Percentiles rank a stretch among this genome's conserved stretches.
phyloP scores from a whole-genome alignment of 2,888 invertebrate genomes.

The Drosophila multiciliata region DNA sequence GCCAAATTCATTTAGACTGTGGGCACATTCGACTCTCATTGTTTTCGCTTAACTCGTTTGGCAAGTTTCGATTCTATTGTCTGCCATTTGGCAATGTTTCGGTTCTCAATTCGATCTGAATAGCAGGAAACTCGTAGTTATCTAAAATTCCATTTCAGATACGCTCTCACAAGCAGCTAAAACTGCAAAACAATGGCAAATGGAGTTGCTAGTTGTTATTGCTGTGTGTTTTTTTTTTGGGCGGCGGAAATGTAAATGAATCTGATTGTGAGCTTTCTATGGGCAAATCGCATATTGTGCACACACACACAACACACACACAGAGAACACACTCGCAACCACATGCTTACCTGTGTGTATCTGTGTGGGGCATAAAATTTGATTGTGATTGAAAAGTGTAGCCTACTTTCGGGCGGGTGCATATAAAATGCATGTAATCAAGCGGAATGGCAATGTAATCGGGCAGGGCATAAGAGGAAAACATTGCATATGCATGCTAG shows the following conservation, averaged over 20 bases:
- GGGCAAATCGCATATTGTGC: slow-evolving; percentile 37
- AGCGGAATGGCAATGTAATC: slow-evolving; percentile 69
- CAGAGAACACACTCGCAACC: background rate
- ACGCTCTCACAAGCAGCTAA: slow-evolving; percentile 29
- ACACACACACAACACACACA: slow-evolving; percentile 17
- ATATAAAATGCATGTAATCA: slow-evolving; percentile 79
- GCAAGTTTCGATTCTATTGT: slow-evolving; percentile 20
- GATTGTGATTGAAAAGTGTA: slow-evolving; percentile 81
- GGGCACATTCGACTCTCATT: slow-evolving; percentile 1
- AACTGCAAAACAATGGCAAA: slow-evolving; percentile 39
- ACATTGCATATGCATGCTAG: slow-evolving; percentile 54
- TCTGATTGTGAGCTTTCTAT: slow-evolving; percentile 57
- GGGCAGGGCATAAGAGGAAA: slow-evolving; percentile 1
- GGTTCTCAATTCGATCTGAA: slow-evolving; percentile 28
- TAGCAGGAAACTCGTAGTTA: slow-evolving; percentile 24
- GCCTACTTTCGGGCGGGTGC: slow-evolving; percentile 76
- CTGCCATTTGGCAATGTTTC: slow-evolving; percentile 33
- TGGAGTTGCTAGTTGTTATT: slow-evolving; percentile 34
- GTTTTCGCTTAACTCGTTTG: background rate
- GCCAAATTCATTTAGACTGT: slow-evolving; percentile 10
- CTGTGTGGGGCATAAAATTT: slow-evolving; percentile 68
- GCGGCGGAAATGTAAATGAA: slow-evolving; percentile 69
- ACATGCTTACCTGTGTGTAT: slow-evolving; percentile 4
- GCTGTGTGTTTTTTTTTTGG: slow-evolving; percentile 39
- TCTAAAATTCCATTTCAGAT: slow-evolving; percentile 49